Conservation (phyloP, 2,888 invertebrate genomes). For the Slavum lentiscoides region DNA sequence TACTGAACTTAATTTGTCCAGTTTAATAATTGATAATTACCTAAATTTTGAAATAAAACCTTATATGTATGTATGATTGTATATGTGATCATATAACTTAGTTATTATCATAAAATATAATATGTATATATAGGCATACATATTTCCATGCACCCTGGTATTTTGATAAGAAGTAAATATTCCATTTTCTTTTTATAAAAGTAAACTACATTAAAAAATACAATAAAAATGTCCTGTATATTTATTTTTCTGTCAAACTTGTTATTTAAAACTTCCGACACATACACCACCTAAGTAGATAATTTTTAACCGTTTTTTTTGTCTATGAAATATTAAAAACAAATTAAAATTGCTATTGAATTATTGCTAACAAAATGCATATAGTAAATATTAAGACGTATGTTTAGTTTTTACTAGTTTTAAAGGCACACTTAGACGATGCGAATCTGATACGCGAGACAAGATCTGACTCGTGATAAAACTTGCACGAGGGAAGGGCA, state of each 20-base stretch:
- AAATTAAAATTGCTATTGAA: no score
- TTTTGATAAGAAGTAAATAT: not conserved
- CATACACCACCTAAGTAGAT: no score
- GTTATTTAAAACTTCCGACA: not conserved
- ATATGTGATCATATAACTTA: not conserved
- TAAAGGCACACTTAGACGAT: no score
- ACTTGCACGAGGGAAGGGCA: no score
- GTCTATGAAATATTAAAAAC: no score
- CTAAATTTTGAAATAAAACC: constrained; percentile 1
- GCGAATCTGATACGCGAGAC: no score
- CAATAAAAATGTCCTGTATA: not conserved
- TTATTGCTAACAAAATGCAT: no score
- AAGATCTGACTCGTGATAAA: no score
- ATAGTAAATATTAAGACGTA: no score
- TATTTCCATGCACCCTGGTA: not conserved
- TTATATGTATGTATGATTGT: not conserved
- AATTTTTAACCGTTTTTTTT: no score
- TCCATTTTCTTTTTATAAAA: not conserved
- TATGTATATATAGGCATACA: not conserved
- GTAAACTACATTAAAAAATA: no score
- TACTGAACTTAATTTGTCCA: not conserved
- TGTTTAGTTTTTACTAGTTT: no score
- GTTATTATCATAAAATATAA: not conserved
- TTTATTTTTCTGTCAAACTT: not conserved
- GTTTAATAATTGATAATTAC: constrained; percentile 1